These are phyloP conservation scores for Cybosia mesomella DNA, from an alignment of 2,888 invertebrate genomes.

Conservation along the genomic window DNA sequence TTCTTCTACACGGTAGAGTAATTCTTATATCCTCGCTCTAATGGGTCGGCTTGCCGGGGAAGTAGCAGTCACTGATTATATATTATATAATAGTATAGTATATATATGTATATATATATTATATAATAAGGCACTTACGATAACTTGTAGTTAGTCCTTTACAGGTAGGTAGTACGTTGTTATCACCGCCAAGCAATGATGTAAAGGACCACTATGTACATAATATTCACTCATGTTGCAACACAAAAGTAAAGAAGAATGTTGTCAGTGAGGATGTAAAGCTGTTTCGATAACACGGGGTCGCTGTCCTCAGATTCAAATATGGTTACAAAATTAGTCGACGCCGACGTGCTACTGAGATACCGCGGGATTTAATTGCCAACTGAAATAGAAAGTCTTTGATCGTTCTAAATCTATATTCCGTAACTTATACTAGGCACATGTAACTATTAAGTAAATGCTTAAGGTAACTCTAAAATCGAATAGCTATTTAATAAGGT, in stretches of 20 bases:
- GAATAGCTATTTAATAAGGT: neutral
- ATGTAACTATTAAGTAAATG: too few relatives aligned
- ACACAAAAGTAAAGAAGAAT: slow-evolving; percentile 30
- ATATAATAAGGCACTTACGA: too few relatives aligned
- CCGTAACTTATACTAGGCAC: slow-evolving; percentile 20
- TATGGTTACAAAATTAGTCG: slow-evolving; percentile 66
- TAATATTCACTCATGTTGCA: slow-evolving; percentile 23
- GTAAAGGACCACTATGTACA: neutral
- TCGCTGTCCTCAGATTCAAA: slow-evolving; percentile 68
- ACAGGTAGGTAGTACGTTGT: neutral
- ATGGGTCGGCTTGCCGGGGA: too few relatives aligned
- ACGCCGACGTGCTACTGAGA: slow-evolving; percentile 55
- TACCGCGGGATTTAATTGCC: slow-evolving; percentile 49
- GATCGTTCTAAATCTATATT: slow-evolving; percentile 7
- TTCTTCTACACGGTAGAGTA: too few relatives aligned
- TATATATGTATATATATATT: too few relatives aligned
- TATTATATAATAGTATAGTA: too few relatives aligned
- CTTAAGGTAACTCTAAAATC: accelerated
- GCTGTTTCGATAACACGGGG: slow-evolving; percentile 65
- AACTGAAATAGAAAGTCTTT: slow-evolving; percentile 35
- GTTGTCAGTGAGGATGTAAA: slow-evolving; percentile 50
- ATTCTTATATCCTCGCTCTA: too few relatives aligned
- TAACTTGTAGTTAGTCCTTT: too few relatives aligned
- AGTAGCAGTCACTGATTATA: too few relatives aligned
- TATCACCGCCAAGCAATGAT: neutral